Percentiles rank a stretch among this genome's conserved stretches.
phyloP scores from a whole-genome alignment of 2,113 vertebrate species.

The Paradisaea rubra region DNA sequence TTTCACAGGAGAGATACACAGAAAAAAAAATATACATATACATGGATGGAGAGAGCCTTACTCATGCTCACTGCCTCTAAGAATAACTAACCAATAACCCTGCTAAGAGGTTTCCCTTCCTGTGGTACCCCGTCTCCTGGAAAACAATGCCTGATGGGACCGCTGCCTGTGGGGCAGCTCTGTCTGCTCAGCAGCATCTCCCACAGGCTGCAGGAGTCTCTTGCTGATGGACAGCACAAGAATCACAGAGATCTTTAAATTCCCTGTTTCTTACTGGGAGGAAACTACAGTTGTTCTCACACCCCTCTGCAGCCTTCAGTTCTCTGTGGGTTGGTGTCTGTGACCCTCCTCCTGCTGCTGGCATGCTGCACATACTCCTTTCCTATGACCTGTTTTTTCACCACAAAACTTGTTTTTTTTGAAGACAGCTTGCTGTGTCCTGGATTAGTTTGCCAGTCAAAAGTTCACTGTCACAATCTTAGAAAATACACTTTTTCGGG shows the following conservation, averaged over 20 bases:
- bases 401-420: neutral
- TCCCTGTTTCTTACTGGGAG: neutral
- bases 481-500: accelerated
- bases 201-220: neutral
- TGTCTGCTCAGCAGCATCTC: neutral
- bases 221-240: neutral
- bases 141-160: neutral
- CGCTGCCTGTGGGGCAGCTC: accelerated
- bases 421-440: neutral
- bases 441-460: neutral
- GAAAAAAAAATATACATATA: neutral
- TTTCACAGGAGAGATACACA: neutral
- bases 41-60: neutral
- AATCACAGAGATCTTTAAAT: neutral
- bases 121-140: accelerated
- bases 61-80: accelerated
- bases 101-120: neutral
- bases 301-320: neutral
- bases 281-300: neutral
- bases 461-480: neutral
- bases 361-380: neutral
- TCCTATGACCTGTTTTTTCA: neutral
- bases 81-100: neutral
- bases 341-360: neutral
- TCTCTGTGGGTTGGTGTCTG: accelerated